phyloP scores from a whole-genome alignment of 2,888 invertebrate species.

The Peribatodes rhomboidaria region DNA sequence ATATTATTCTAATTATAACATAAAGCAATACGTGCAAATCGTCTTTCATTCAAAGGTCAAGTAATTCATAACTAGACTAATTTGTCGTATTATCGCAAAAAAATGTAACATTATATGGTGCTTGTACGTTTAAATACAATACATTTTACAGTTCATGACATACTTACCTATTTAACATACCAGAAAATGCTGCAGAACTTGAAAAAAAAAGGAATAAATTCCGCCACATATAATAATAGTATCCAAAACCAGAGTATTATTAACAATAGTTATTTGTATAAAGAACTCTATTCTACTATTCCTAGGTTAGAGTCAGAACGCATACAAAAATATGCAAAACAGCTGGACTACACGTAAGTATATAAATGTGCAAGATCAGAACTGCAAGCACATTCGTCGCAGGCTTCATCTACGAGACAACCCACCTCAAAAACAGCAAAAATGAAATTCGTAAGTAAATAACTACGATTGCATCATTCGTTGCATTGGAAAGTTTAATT shows the following conservation, averaged over 20 bases:
- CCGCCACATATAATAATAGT: neutral
- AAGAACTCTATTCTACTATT: neutral
- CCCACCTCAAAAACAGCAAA: slow-evolving; percentile 53
- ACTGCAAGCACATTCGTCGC: slow-evolving; percentile 59
- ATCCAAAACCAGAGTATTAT: neutral
- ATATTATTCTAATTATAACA: too few relatives aligned
- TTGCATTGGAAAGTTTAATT: neutral
- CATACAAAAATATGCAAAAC: slow-evolving; percentile 65
- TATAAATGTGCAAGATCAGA: slow-evolving; percentile 63
- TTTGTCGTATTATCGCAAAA: too few relatives aligned
- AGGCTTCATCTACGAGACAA: slow-evolving; percentile 51
- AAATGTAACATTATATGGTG: too few relatives aligned
- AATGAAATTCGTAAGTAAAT: slow-evolving; percentile 74
- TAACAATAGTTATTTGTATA: neutral
- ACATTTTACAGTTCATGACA: neutral
- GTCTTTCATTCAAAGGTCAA: too few relatives aligned
- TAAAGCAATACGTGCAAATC: too few relatives aligned
- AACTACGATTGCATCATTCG: neutral
- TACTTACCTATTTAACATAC: too few relatives aligned
- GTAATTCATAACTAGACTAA: too few relatives aligned
- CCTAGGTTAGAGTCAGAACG: neutral
- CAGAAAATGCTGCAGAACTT: too few relatives aligned
- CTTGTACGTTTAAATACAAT: neutral
- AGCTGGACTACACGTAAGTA: slow-evolving; percentile 49
- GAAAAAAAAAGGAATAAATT: neutral